Evolutionary conservation across 2,888 invertebrate species (phyloP), one percentile per base, ranked within the genome.

Genomic region (Acronicta leporina): DNA sequence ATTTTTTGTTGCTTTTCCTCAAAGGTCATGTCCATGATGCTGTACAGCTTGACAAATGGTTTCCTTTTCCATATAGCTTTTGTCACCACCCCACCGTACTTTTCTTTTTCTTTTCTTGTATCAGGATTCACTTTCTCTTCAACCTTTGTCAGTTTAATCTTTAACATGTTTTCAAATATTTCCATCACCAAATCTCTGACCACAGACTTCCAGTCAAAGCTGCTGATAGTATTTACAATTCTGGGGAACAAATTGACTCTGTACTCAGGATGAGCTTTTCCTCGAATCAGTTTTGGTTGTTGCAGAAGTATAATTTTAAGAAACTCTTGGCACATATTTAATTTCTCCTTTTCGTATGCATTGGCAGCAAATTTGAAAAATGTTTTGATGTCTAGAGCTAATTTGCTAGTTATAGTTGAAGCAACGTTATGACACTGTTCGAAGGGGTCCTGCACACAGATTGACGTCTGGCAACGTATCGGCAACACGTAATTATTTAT

Each of bases 401-500:
- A 67, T 5, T 76, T 79, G 5, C 44, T 40, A 14, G 80, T 74
- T 11, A 95, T 83, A 1, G 85, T 75, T 10, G 86, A 85, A 0
- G 95, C 92, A 5, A 96, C 89, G 77, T 96, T 97, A 75, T 95
- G 94, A 68, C 91, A 92, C 53, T 95, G 95, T 80, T 96, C 96
- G 77, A 96, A 95, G 0, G 96, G 96, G 86, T 97, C 97, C 87
- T 97, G 96, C 0, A 96, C 82, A 75, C 95, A 96, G 53, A 96
- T 84, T 0, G 91, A 38, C 7, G 90, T 87, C n/a, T 84, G 80
- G 8, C 83, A 77, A 46, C 90, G 84, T 5, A 96, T 58, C 0
- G 92, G 87, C 48, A 77, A 43, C 11, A 75, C 76, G 3, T 72
- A 33, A 0, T 84, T 72, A 0, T 71, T 65, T 5, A 62, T 3